Percentiles rank a stretch among this genome's conserved stretches.
phyloP scores from a whole-genome alignment of 64 coral and sea anemone genomes.

The Actinia tenebrosa region DNA sequence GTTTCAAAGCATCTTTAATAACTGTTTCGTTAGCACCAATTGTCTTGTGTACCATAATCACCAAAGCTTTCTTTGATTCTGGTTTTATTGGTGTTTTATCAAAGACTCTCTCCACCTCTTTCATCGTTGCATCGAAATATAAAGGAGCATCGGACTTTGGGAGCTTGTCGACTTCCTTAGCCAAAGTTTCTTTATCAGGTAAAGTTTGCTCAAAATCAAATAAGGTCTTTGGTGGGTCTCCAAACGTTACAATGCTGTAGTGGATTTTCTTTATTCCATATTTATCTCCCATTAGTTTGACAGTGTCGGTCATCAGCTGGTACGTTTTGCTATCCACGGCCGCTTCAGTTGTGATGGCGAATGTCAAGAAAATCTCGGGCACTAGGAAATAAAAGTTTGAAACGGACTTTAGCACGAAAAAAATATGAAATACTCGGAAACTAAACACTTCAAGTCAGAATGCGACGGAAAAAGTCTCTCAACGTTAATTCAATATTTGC shows the following conservation, averaged over 20 bases:
- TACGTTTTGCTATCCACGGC: background rate
- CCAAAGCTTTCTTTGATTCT: constrained; percentile 4
- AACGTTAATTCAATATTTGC: no score
- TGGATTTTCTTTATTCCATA: constrained; percentile 6
- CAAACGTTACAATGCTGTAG: background rate
- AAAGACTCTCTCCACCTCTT: constrained; percentile 24
- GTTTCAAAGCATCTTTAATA: background rate
- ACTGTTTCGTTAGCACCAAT: background rate
- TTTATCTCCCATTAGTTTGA: constrained; percentile 5
- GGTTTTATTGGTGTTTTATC: constrained; percentile 7
- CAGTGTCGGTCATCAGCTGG: constrained; percentile 15
- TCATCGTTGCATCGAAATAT: background rate
- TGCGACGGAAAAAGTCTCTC: no score
- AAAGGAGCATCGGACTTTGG: background rate
- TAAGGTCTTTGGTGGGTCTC: constrained; percentile 1
- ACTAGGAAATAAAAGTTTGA: background rate
- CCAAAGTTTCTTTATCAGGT: constrained; percentile 2
- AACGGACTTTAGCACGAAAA: no score
- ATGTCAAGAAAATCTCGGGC: background rate
- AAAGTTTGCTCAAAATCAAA: background rate
- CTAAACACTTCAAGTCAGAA: no score
- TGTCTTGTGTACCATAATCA: background rate
- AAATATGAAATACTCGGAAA: no score
- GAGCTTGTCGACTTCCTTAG: constrained; percentile 8
- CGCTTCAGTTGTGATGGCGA: constrained; percentile 6